Base-by-base conservation (phyloP, 2,113 vertebrate genomes). In the Rhodinocichla rosea region DNA sequence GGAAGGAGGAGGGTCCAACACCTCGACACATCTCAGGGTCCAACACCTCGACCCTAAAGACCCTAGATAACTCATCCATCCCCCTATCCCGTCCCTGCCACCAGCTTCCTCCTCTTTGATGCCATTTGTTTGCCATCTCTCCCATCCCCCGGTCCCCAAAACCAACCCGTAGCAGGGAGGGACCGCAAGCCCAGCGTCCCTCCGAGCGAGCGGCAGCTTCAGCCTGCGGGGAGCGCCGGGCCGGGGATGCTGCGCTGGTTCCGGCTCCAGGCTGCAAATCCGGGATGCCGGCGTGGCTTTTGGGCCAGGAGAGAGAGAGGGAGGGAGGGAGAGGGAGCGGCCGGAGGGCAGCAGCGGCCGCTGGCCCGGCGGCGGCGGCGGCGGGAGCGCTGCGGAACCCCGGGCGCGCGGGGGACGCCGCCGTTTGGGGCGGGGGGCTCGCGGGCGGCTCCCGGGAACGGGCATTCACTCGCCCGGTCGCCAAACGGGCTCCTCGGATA, bases 101-200 rank as follows among this genome's bases (percentile, higher is more conserved):
- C 37, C 28, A 16, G 0, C 6, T 17, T 10, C 23, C 40, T 15
- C 12, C 6, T 0, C 1, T 39, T 45, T 16, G 23, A 4, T 0
- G 13, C 33, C 10, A 0, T 18, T 86, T 42, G 11, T 40, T 69
- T 49, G 8, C 35, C 6, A 28, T 23, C 65, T 21, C 39, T 49
- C 63, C 49, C 62, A 50, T 13, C 47, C 24, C n/a, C 60, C 2
- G 23, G 9, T 30, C 26, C 45, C 63, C 83, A 17, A 27, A 76
- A 59, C 52, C 13, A 32, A 35, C 42, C 53, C 3, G 13, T 1
- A 19, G 11, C 13, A 12, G 24, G 26, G 20, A 26, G 21, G 4
- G 68, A 6, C 14, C 13, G 20, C 32, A 1, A 9, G 22, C 37
- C 0, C 50, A 15, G 37, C 42, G 52, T 26, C 27, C 5, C 33